phyloP scores from a whole-genome alignment of 2,888 invertebrate species.

The Acronicta aceris region DNA sequence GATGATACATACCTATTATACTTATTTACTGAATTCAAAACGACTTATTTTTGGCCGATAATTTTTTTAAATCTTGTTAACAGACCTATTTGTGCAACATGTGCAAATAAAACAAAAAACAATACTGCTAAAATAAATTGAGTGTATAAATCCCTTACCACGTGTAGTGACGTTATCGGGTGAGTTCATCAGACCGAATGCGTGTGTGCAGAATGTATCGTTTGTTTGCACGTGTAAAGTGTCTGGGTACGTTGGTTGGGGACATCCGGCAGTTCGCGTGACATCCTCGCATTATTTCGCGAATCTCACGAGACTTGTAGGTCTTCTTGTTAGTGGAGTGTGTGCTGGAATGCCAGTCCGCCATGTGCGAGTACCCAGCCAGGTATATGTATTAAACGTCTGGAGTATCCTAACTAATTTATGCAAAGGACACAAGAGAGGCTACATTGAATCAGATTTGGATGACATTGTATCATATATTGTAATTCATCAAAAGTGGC shows the following conservation, averaged over 20 bases:
- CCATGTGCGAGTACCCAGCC: constrained; percentile 24
- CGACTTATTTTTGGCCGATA: constrained; percentile 2
- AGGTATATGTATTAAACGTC: background rate
- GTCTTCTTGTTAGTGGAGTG: constrained; percentile 48
- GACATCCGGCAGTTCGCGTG: constrained; percentile 62
- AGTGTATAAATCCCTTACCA: constrained; percentile 53
- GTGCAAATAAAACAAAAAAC: constrained; percentile 2
- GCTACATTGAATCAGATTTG: too few relatives aligned
- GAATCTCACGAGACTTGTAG: constrained; percentile 41
- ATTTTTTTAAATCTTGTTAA: constrained; percentile 12
- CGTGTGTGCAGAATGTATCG: constrained; percentile 44
- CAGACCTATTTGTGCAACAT: background rate
- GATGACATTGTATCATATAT: too few relatives aligned
- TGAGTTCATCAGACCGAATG: constrained; percentile 48
- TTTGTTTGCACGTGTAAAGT: constrained; percentile 46
- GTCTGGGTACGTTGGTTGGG: constrained; percentile 33
- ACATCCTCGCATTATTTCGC: constrained; percentile 53
- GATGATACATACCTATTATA: too few relatives aligned
- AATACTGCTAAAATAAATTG: constrained; percentile 49
- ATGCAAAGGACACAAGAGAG: too few relatives aligned
- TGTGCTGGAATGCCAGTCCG: constrained; percentile 45
- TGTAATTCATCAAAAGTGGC: too few relatives aligned
- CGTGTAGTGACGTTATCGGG: constrained; percentile 52
- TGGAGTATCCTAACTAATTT: background rate
- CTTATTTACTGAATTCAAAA: background rate